Conservation (phyloP, 2,797 vertebrate species). For the Anas bahamensis region DNA sequence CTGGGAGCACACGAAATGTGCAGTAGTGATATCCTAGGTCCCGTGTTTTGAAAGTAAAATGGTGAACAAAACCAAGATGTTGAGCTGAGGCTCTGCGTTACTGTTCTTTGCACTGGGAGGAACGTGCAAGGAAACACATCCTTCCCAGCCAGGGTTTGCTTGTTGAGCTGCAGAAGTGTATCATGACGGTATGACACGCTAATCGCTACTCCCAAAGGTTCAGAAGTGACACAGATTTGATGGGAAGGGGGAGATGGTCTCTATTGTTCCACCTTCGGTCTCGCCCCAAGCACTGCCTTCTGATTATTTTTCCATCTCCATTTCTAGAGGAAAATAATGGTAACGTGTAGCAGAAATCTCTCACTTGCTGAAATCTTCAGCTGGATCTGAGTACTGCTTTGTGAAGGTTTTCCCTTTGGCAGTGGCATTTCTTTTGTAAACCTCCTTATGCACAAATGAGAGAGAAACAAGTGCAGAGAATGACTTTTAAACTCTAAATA, state of each 20-base stretch:
- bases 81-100: not conserved
- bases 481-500: not conserved
- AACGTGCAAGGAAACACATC: not conserved
- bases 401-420: not conserved
- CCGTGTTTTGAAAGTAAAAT: not conserved
- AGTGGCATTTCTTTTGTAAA: not conserved
- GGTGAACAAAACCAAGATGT: not conserved
- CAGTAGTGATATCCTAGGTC: not conserved
- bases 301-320: not conserved
- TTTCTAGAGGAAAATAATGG: not conserved
- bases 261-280: not conserved
- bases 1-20: not conserved
- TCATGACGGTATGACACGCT: not conserved
- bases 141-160: not conserved
- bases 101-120: not conserved
- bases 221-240: not conserved
- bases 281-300: not conserved
- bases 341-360: fast-evolving
- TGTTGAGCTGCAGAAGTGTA: not conserved
- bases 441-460: not conserved
- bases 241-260: not conserved
- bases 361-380: not conserved
- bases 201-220: not conserved
- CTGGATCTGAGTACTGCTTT: not conserved
- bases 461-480: not conserved